Evolutionary conservation across 2,113 vertebrate species (phyloP).

Genomic region (Desmodus rotundus): DNA sequence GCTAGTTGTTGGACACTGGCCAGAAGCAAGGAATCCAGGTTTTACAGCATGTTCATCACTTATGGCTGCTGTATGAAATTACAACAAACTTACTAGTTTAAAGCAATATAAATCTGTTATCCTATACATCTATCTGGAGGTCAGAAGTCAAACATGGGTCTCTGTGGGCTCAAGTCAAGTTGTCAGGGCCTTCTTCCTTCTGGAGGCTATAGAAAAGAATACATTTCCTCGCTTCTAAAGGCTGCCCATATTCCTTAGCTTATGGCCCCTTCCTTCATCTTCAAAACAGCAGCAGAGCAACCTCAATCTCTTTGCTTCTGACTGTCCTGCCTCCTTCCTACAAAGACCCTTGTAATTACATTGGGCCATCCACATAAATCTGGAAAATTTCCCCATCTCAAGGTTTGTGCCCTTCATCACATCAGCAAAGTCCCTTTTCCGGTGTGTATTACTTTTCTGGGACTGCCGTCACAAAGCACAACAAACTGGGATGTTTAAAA

Average conservation of each 20-base stretch:
- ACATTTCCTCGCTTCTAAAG: neutral
- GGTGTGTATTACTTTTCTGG: neutral
- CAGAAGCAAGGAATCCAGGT: neutral
- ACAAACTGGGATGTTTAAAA: neutral
- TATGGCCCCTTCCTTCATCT: neutral
- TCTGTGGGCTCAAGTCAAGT: neutral
- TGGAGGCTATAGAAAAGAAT: neutral
- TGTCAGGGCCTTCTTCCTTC: neutral
- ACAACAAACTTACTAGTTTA: neutral
- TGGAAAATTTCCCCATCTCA: neutral
- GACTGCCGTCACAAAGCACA: neutral
- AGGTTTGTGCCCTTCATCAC: neutral
- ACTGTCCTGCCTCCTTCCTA: neutral
- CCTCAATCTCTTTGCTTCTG: neutral
- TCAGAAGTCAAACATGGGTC: neutral
- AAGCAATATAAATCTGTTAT: neutral
- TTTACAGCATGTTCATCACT: neutral
- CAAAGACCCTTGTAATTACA: neutral
- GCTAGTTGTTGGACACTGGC: neutral
- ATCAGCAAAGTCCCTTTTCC: neutral
- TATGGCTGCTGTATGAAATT: neutral
- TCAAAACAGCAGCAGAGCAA: neutral
- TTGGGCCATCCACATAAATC: neutral
- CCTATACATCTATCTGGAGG: neutral
- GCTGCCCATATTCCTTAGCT: neutral